Percentiles rank a stretch among this genome's conserved stretches.
phyloP scores from a whole-genome alignment of 2,888 invertebrate species.

The Coecobrya sp. region DNA sequence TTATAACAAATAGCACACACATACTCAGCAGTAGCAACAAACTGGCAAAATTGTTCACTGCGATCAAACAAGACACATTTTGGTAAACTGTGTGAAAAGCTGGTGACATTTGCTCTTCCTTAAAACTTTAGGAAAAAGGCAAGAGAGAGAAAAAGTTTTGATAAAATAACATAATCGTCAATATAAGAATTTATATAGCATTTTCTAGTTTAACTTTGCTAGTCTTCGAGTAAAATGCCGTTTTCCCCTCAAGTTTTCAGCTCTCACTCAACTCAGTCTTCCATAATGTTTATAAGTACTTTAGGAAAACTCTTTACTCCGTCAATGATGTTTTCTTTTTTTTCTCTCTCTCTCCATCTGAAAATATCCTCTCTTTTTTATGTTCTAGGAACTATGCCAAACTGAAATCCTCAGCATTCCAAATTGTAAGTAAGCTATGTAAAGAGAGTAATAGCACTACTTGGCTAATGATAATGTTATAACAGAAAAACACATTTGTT shows the following conservation, averaged over 20 bases:
- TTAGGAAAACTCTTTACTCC: slow-evolving; percentile 26
- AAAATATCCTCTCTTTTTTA: slow-evolving; percentile 56
- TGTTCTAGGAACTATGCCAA: slow-evolving; percentile 80
- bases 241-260: slow-evolving; percentile 32
- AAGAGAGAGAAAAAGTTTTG: slow-evolving; percentile 26
- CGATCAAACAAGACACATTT: slow-evolving; percentile 78
- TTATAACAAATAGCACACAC: not conserved
- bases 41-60: slow-evolving; percentile 74
- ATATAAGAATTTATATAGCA: slow-evolving; percentile 36
- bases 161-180: slow-evolving; percentile 47
- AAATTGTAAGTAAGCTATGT: slow-evolving; percentile 40
- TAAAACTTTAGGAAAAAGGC: not conserved
- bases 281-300: slow-evolving; percentile 11
- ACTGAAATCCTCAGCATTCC: slow-evolving; percentile 50
- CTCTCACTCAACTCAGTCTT: not conserved
- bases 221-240: slow-evolving; percentile 11
- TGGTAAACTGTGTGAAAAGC: slow-evolving; percentile 78
- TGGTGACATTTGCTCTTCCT: slow-evolving; percentile 73
- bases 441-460: slow-evolving; percentile 33
- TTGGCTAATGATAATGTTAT: slow-evolving; percentile 37
- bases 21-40: slow-evolving; percentile 10
- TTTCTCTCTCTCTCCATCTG: slow-evolving; percentile 11
- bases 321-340: slow-evolving; percentile 35
- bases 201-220: slow-evolving; percentile 26
- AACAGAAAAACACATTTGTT: slow-evolving; percentile 67